Base-by-base conservation (phyloP, 2,888 invertebrate genomes). In the Pecten maximus region DNA sequence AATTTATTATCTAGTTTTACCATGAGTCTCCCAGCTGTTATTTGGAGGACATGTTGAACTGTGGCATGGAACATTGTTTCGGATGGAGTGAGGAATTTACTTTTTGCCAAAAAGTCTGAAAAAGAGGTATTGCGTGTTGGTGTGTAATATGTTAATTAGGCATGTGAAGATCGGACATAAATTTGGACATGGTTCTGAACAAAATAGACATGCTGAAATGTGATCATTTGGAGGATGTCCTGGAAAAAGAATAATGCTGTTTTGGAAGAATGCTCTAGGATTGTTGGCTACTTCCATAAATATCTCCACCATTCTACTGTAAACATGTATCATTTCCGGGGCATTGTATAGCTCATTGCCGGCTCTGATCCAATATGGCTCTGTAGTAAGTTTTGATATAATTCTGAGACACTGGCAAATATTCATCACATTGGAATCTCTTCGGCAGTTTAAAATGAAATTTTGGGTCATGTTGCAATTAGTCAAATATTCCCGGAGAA, bases 21-120 rank as follows among this genome's bases (percentile, higher is more conserved):
- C 86, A 89, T 87, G 23, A 89, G 48, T 35, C 89, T 40, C 40
- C 86, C 87, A 16, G 87, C 48, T 50, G 16, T 39, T 48, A 89
- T 87, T 87, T 39, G 87, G 48, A 23, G 87, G 87, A 48, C 50
- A 89, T 15, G 89, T 44, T 28, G 16, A 44, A 8, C 87, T 23
- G n/a, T n/a, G 23, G 16, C n/a, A 28, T 86, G 16, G 4, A 87
- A 40, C 12, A 87, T 40, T 40, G n/a, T 39, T 8, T 40, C n/a
- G 10, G 6, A 12, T 28, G 86, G 87, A 12, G 86, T 44, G 44
- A n/a, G 8, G 87, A 60, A 89, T 44, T 89, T 89, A 15, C 87
- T 87, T 74, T 28, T 40, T 6, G 28, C 87, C 19, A 87, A 40
- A 87, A 89, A 89, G 28, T 89, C 89, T 87, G 86, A n/a, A n/a